Percentiles rank a stretch among this genome's conserved stretches.
Conservation (phyloP, 2,888 invertebrate species). For the Scaptomyza parva region DNA sequence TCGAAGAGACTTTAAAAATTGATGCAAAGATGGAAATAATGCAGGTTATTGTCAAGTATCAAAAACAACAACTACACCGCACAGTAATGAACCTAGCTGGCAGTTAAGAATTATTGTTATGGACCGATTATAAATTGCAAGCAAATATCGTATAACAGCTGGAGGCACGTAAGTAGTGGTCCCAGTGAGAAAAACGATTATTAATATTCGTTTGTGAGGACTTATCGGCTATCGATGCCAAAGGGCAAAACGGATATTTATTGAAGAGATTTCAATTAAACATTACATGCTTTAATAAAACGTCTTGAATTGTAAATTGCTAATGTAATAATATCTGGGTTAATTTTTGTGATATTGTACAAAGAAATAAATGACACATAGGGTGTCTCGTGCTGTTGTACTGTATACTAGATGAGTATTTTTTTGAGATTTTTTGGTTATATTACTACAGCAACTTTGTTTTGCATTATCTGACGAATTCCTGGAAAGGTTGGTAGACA, state of each 20-base stretch:
- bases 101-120: constrained; percentile 21
- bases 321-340: neutral
- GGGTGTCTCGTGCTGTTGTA: constrained; percentile 21
- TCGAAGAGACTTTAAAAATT: constrained; percentile 45
- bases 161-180: neutral
- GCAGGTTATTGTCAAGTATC: constrained; percentile 55
- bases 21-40: constrained; percentile 60
- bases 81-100: constrained; percentile 37
- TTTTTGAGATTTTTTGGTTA: neutral
- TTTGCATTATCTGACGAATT: constrained; percentile 25
- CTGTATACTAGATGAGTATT: constrained; percentile 1
- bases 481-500: constrained; percentile 33
- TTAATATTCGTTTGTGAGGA: no score
- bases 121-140: neutral
- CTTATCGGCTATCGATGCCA: no score
- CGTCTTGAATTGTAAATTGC: no score
- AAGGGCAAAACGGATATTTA: no score
- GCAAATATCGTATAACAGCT: neutral
- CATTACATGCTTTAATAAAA: no score
- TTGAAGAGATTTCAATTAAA: no score
- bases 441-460: constrained; percentile 2
- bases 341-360: neutral
- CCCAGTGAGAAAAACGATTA: no score
- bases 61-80: constrained; percentile 49
- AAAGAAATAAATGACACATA: constrained; percentile 14